These are phyloP conservation scores for Ochropacha duplaris DNA, from an alignment of 2,888 invertebrate genomes.

Conservation along the genomic window DNA sequence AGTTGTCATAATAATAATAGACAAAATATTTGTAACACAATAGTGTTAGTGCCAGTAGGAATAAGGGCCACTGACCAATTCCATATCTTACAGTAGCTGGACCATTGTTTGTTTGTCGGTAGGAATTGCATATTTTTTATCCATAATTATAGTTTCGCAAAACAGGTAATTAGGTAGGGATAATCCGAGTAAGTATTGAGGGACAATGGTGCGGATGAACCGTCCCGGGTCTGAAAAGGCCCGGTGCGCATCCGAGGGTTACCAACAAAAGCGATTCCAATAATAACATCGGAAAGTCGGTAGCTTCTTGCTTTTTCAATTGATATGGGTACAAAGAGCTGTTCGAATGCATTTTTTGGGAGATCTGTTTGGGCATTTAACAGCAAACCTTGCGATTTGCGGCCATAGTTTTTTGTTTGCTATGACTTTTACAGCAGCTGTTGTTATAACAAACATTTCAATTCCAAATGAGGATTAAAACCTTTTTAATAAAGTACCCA, in stretches of 20 bases:
- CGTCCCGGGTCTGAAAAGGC: constrained; percentile 46
- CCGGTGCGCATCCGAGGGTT: constrained; percentile 63
- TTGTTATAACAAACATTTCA: constrained; percentile 31
- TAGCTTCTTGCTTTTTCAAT: constrained; percentile 78
- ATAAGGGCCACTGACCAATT: constrained; percentile 13
- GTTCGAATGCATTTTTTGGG: constrained; percentile 40
- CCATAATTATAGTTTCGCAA: constrained; percentile 67
- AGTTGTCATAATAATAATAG: constrained; percentile 7
- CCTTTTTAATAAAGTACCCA: constrained; percentile 13
- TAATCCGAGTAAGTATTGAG: constrained; percentile 66
- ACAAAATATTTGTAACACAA: neutral
- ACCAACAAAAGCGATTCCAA: constrained; percentile 62
- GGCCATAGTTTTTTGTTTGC: constrained; percentile 24
- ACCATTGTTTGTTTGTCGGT: constrained; percentile 56
- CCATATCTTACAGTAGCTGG: constrained; percentile 40
- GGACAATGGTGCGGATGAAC: constrained; percentile 65
- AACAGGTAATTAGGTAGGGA: constrained; percentile 77
- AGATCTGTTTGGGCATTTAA: constrained; percentile 39
- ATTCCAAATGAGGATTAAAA: neutral
- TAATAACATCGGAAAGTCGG: constrained; percentile 79
- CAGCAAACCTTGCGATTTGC: constrained; percentile 35
- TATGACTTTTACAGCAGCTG: constrained; percentile 48
- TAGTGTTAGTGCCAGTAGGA: constrained; percentile 39
- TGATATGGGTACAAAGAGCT: constrained; percentile 54
- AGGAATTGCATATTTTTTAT: constrained; percentile 55